phyloP scores from a whole-genome alignment of 2,113 vertebrate genomes.

The Ophthalmolycus amberensis region DNA sequence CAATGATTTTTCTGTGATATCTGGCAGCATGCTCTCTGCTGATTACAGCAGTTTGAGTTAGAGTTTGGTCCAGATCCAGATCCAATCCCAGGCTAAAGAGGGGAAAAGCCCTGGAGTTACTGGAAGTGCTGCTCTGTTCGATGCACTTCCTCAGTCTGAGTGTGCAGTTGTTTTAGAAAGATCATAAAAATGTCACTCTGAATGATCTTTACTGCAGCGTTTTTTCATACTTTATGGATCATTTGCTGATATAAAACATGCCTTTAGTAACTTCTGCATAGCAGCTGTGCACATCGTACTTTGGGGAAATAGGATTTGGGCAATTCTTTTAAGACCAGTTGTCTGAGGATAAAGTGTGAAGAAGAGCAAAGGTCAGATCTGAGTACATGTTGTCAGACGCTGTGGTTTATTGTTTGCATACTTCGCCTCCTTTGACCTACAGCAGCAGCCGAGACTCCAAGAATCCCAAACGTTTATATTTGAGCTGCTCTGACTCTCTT shows the following conservation, averaged over 20 bases:
- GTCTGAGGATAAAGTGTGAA: background rate
- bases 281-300: background rate
- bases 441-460: background rate
- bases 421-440: background rate
- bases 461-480: background rate
- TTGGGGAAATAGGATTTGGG: conserved; percentile 15
- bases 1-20: conserved; percentile 43
- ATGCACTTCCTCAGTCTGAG: conserved; percentile 35
- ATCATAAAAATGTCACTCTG: conserved; percentile 26
- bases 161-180: conserved; percentile 6
- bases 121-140: conserved; percentile 36
- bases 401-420: conserved; percentile 12
- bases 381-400: background rate
- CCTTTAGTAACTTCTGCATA: background rate
- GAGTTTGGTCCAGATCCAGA: conserved; percentile 40
- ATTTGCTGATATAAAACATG: conserved; percentile 14
- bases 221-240: conserved; percentile 10
- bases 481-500: background rate
- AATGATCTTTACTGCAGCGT: conserved; percentile 5
- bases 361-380: conserved; percentile 35
- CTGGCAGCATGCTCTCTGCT: conserved; percentile 40
- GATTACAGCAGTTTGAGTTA: conserved; percentile 41
- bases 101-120: conserved; percentile 9
- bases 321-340: conserved; percentile 11
- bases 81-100: conserved; percentile 21